Evolutionary conservation across 2,888 invertebrate species (phyloP).

Genomic region (Macrophya alboannulata): DNA sequence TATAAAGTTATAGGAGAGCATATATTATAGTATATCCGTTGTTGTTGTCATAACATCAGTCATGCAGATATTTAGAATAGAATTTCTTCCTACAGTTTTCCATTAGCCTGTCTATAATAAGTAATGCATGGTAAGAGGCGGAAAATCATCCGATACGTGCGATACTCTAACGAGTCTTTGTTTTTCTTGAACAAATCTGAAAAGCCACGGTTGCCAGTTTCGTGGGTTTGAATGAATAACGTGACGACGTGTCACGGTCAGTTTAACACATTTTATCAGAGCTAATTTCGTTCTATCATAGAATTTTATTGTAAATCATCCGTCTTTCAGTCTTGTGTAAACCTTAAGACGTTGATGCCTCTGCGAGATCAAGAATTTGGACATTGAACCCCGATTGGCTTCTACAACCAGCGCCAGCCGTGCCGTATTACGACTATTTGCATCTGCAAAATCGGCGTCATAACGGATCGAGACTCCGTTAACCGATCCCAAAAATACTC

Average conservation of each 20-base stretch:
- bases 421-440: background rate
- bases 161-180: background rate
- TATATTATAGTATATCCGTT: background rate
- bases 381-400: conserved; percentile 20
- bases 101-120: background rate
- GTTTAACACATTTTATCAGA: background rate
- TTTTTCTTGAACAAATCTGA: background rate
- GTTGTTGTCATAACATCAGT: background rate
- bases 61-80: conserved; percentile 23
- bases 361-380: background rate
- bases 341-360: background rate
- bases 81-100: conserved; percentile 31
- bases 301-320: conserved; percentile 5
- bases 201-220: too few species aligned
- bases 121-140: background rate
- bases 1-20: background rate
- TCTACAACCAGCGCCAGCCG: background rate
- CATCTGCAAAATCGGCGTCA: conserved; percentile 47
- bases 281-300: background rate
- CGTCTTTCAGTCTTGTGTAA: background rate
- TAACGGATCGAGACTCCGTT: conserved; percentile 34
- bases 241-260: background rate
- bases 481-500: background rate
- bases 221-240: too few species aligned
- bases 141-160: background rate